Evolutionary conservation across 2,888 invertebrate species (phyloP), one percentile per base, ranked within the genome.

Genomic region (Ennomos erosarius): DNA sequence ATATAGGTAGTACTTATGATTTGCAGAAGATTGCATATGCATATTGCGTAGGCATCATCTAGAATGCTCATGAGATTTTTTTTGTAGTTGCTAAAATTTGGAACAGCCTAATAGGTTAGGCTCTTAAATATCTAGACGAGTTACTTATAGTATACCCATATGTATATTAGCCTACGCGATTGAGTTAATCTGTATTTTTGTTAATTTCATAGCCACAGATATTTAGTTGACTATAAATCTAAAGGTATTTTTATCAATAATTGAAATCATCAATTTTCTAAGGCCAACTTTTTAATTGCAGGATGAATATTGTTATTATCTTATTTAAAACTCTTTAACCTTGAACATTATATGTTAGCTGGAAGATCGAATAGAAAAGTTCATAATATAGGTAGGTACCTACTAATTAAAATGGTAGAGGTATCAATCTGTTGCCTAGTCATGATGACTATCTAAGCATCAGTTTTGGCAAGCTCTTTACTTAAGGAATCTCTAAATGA

Each of bases 61-160:
- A 54, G 63, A 55, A 61, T 42, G 55, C 26, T 26, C 39, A 42
- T 40, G 55, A 45, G 50, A 38, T 54, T 57, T 57, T 40, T 55
- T 64, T 62, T 36, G 54, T 26, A 26, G 49, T 62, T 55, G 49
- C 57, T 26, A 48, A 56, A 57, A 75, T 68, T 70, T 68, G 67
- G 67, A 62, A 63, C 67, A 64, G 60, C 67, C 65, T n/a, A 3
- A 2, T 16, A 16, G 16, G 67, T 69, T 67, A 67, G 52, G 48
- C 45, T 64, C 62, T 36, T 38, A 59, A 55, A 55, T 34, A 62
- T 68, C 66, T 68, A 54, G 65, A 9, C 47, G 38, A 16, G 16
- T 16, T 16, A 16, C n/a, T n/a, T n/a, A n/a, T n/a, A n/a, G n/a
- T n/a, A 16, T 1, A 16, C 16, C 16, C 16, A 43, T 50, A 59